Conservation (phyloP, 2,888 invertebrate species). For the Anoplius nigerrimus region DNA sequence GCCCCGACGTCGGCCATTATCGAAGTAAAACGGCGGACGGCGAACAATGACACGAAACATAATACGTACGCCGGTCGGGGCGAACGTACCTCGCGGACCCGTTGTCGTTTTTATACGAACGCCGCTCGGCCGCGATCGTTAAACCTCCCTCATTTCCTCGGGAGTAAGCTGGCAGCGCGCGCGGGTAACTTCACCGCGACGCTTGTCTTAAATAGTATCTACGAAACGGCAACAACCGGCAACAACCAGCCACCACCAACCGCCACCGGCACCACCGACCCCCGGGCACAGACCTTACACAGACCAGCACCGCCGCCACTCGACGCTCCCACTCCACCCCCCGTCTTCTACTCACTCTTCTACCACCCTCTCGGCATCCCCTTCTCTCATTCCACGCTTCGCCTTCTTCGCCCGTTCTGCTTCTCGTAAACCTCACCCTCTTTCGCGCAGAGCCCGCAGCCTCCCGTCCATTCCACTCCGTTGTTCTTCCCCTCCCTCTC, state of each 20-base stretch:
- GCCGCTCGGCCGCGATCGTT: conserved; percentile 43
- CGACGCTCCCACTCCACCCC: background rate
- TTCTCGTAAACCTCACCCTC: too few species aligned
- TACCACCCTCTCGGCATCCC: background rate
- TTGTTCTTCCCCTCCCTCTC: too few species aligned
- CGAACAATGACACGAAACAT: background rate
- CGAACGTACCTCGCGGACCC: conserved; percentile 33
- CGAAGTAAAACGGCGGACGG: too few species aligned
- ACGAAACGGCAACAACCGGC: background rate
- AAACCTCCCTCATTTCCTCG: conserved; percentile 44
- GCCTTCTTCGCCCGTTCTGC: too few species aligned
- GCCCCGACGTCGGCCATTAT: too few species aligned
- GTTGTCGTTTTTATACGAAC: conserved; percentile 40
- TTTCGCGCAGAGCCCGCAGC: too few species aligned
- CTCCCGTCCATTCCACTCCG: too few species aligned
- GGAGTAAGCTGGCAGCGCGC: background rate
- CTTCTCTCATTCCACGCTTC: background rate
- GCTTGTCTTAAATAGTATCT: conserved; percentile 29
- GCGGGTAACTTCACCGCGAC: background rate
- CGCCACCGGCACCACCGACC: too few species aligned
- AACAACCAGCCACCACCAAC: background rate
- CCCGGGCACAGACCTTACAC: too few species aligned
- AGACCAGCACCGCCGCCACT: background rate
- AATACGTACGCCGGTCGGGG: conserved; percentile 10
- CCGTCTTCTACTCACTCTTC: background rate